phyloP scores from a whole-genome alignment of 2,113 vertebrate species.

The Atrichornis clamosus region DNA sequence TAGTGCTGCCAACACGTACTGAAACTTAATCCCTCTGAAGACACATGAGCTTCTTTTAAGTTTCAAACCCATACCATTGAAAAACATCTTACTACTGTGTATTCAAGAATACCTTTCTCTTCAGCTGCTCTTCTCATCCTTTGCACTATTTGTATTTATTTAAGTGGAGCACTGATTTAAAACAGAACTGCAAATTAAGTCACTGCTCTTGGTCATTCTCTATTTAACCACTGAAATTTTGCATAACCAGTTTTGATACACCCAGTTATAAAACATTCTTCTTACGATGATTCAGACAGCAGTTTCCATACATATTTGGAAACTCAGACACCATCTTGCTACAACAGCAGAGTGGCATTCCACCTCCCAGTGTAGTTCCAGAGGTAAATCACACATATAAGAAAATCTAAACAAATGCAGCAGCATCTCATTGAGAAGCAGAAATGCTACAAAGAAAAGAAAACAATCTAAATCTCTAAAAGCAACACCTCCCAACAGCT shows the following conservation, averaged over 20 bases:
- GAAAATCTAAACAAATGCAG: slow-evolving; percentile 56
- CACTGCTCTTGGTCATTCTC: slow-evolving; percentile 25
- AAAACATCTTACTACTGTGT: slow-evolving; percentile 26
- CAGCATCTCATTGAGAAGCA: neutral
- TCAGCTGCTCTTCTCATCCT: slow-evolving; percentile 39
- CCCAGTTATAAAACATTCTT: slow-evolving; percentile 35
- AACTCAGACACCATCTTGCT: slow-evolving; percentile 36
- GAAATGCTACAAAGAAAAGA: neutral
- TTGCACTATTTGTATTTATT: slow-evolving; percentile 17
- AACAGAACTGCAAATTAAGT: slow-evolving; percentile 42
- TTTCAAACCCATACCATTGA: slow-evolving; percentile 43
- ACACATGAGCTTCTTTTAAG: slow-evolving; percentile 6
- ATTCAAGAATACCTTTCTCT: slow-evolving; percentile 3
- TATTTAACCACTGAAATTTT: slow-evolving; percentile 59
- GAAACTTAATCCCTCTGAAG: slow-evolving; percentile 28
- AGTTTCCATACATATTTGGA: slow-evolving; percentile 47
- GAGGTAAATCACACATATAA: slow-evolving; percentile 36
- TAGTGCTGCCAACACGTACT: neutral
- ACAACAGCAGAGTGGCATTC: slow-evolving; percentile 31
- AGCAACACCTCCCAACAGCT: fast-evolving
- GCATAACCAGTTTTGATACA: slow-evolving; percentile 34
- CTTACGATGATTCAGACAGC: slow-evolving; percentile 34
- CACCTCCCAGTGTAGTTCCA: slow-evolving; percentile 36
- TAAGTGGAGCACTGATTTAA: slow-evolving; percentile 44
- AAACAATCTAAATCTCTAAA: neutral